Conservation (phyloP, 2,888 invertebrate species). For the Polyommatus iphigenia region DNA sequence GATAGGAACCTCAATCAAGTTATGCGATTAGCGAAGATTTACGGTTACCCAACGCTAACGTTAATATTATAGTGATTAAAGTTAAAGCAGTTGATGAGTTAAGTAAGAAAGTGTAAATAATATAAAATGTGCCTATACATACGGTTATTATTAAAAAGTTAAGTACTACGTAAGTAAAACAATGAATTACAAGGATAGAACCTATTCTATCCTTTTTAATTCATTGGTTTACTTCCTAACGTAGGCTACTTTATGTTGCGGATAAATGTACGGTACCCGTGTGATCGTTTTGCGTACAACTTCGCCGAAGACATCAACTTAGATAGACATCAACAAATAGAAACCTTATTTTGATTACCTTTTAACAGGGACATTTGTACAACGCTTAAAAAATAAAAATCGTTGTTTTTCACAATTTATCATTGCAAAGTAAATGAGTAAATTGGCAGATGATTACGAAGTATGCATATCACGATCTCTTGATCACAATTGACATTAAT, state of each 20-base stretch:
- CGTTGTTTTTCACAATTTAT: not conserved
- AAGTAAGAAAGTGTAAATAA: not conserved
- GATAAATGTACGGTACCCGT: too few species aligned
- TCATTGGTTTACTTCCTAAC: too few species aligned
- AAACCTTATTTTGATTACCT: not conserved
- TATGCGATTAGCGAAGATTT: constrained; percentile 16
- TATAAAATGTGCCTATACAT: not conserved
- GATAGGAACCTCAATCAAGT: constrained; percentile 7
- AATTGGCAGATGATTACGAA: not conserved
- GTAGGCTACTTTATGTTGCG: too few species aligned
- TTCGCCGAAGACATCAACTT: too few species aligned
- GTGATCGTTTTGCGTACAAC: too few species aligned
- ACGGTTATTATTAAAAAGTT: too few species aligned
- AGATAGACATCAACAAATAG: too few species aligned
- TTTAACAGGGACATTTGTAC: not conserved
- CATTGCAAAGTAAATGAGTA: not conserved
- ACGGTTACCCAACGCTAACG: not conserved
- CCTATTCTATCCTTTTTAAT: too few species aligned
- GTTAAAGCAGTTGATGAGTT: not conserved
- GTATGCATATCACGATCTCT: not conserved
- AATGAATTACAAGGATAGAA: too few species aligned
- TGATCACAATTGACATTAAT: constrained; percentile 15
- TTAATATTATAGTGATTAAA: not conserved
- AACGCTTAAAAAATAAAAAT: not conserved
- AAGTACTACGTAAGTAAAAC: too few species aligned